Evolutionary conservation across 2,888 invertebrate species (phyloP), one percentile per base, ranked within the genome.

Genomic region (Patella ulyssiponensis): DNA sequence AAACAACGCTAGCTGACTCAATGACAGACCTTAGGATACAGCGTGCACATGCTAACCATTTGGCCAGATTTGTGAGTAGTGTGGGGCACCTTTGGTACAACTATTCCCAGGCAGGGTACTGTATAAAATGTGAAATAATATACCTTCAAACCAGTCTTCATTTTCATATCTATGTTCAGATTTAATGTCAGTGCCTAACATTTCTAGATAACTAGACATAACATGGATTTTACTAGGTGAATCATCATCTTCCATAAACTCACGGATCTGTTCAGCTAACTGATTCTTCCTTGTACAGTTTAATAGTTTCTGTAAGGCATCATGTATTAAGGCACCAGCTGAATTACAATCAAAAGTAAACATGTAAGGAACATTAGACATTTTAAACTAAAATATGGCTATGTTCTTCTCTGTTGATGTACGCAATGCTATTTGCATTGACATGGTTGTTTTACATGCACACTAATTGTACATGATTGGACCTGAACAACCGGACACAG

Each of bases 121-220:
- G 44, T 1, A 44, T 44, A 4, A 44, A 44, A 44, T 44, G 44
- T 44, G 9, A 44, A 44, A 44, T 44, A 15, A 17, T 15, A 70
- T 51, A 87, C 88, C 88, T 78, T 89, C 88, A 85, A 89, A 89
- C 88, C 88, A 89, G 74, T 88, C 88, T 72, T 88, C 87, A 81
- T 87, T 81, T 54, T 88, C 87, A 72, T 83, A 82, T 73, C 88
- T 79, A 14, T 84, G 71, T 70, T 88, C 88, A 3, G 87, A 82
- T 14, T 87, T 86, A 4, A 84, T 79, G 74, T 88, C 85, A 0
- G 86, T 86, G 58, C 86, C 86, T 69, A 88, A 71, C 80, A 87
- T 80, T 23, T 89, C 88, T 70, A 88, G 82, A 75, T 87, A 88
- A 78, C 87, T 86, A 15, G 88, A 87, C 73, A 88, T 87, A 2